Percentiles rank a stretch among this genome's conserved stretches.
Evolutionary conservation across 2,797 vertebrate species (phyloP).

Genomic region (Brachymystax lenok): DNA sequence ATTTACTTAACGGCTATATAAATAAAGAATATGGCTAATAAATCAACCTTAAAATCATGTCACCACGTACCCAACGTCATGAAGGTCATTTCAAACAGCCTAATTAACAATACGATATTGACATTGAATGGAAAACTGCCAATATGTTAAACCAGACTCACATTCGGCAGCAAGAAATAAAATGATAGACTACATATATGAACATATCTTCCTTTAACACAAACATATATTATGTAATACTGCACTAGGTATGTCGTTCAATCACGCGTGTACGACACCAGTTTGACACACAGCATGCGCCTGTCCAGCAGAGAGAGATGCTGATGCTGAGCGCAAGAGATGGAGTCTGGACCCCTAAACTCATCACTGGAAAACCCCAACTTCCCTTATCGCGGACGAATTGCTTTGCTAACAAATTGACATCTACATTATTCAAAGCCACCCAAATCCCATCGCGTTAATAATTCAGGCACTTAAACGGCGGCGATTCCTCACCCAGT

Average conservation of each 20-base stretch:
- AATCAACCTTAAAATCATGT: neutral
- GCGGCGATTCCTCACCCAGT: constrained; percentile 71
- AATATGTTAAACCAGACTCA: neutral
- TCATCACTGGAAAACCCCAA: constrained; percentile 27
- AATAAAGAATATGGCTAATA: neutral
- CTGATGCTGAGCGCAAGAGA: constrained; percentile 46
- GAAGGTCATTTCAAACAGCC: constrained; percentile 26
- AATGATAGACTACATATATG: neutral
- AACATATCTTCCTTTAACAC: neutral
- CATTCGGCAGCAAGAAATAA: neutral
- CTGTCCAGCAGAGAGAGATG: constrained; percentile 10
- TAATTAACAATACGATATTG: neutral
- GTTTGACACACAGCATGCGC: constrained; percentile 11
- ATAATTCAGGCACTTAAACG: constrained; percentile 32
- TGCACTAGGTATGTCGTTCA: constrained; percentile 46
- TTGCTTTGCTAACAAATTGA: constrained; percentile 16
- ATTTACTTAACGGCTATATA: neutral
- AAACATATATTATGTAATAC: constrained; percentile 30
- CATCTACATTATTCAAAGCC: constrained; percentile 45
- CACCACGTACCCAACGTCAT: constrained; percentile 21
- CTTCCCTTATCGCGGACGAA: constrained; percentile 38
- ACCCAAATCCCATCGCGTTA: constrained; percentile 6
- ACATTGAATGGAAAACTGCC: neutral
- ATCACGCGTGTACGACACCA: constrained; percentile 9
- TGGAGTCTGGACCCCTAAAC: constrained; percentile 24